Evolutionary conservation across 2,888 invertebrate genomes (phyloP), one percentile per base, ranked within the genome.

Genomic region (Rotaria magnacalcarata): DNA sequence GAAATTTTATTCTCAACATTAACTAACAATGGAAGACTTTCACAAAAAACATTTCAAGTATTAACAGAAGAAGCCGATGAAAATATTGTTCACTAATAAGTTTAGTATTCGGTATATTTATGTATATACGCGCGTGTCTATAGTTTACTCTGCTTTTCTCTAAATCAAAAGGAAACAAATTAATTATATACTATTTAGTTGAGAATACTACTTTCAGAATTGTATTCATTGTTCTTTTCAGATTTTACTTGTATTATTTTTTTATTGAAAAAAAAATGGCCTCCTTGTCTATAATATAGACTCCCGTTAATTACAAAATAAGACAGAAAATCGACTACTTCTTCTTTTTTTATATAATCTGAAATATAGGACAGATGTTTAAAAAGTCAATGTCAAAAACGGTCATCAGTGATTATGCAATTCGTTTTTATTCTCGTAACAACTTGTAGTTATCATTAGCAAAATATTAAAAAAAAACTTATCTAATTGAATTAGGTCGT

Each of bases 61-160:
- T 80, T 80, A n/a, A 14, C 8, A 11, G 80, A 80, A 47, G 80
- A 80, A 80, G 80, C 47, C 1, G 75, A 80, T n/a, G 47, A 80
- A 80, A 47, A 47, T 67, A 67, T 27, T 4, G 11, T 67, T 16
- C 34, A 67, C 14, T 67, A 7, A 67, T 19, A 4, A 34, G 14
- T 16, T 19, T 7, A 34, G 19, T 34, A n/a, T 67, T 34, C 19
- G 1, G 2, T 6, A 24, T 56, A 21, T 56, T 7, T 56, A 24
- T 34, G 67, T 67, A 34, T 67, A 19, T 34, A 8, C 11, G 8
- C 27, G 2, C 34, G 67, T 34, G 67, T 67, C 34, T 67, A 19
- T 34, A 34, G 54, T 67, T 16, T 67, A 34, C 34, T 56, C 19
- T 34, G 52, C 34, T 6, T 19, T 19, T 67, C 24, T 56, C 14